A percentile compares a stretch with the other conserved stretches of the same genome.
These are phyloP conservation scores for Contarinia nasturtii DNA, from an alignment of 1,140 invertebrate species.

Conservation along the genomic window DNA sequence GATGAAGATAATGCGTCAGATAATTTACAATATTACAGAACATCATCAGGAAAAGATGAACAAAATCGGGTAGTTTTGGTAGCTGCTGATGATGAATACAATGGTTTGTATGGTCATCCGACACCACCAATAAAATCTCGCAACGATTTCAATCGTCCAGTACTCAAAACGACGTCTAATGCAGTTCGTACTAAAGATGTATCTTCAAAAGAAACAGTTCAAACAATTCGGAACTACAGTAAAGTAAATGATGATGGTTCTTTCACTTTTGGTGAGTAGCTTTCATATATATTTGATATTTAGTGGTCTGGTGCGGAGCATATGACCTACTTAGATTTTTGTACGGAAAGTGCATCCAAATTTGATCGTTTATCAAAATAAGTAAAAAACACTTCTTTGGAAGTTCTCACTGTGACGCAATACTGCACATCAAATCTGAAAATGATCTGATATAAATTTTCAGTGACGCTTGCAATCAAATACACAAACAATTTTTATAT, in stretches of 20 bases:
- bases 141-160: constrained; percentile 12
- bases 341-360: no score
- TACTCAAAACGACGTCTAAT: constrained; percentile 12
- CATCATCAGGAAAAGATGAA: constrained; percentile 8
- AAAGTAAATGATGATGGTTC: constrained; percentile 69
- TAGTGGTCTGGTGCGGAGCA: no score
- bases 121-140: constrained; percentile 9
- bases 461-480: no score
- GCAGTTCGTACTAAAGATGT: constrained; percentile 32
- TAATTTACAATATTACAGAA: constrained; percentile 20
- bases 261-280: constrained; percentile 56
- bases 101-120: constrained; percentile 22
- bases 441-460: no score
- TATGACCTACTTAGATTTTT: no score
- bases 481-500: no score
- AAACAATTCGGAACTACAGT: constrained; percentile 61
- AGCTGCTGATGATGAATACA: constrained; percentile 22
- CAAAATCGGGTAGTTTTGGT: constrained; percentile 15
- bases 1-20: constrained; percentile 15
- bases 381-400: no score
- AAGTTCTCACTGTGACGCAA: no score
- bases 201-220: constrained; percentile 46
- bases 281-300: no score
- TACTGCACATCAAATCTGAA: no score
- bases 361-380: no score